A percentile compares a stretch with the other conserved stretches of the same genome.
Evolutionary conservation across 1,140 invertebrate genomes (phyloP).

Genomic region (Euura lappo): DNA sequence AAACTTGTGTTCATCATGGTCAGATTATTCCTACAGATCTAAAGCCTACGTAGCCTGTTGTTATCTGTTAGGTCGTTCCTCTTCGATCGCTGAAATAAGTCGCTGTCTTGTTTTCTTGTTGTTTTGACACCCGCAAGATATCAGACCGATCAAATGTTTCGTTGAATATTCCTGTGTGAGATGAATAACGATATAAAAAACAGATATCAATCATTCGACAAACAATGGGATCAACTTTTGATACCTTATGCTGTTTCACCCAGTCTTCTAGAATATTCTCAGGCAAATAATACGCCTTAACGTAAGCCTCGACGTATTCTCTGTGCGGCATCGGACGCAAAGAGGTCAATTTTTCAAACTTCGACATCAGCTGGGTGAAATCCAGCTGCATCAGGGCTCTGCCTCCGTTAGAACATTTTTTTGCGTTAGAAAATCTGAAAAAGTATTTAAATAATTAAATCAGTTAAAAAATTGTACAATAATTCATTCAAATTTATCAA

Average conservation of each 20-base stretch:
- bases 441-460: conserved; percentile 22
- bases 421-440: conserved; percentile 82
- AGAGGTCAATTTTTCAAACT: conserved; percentile 85
- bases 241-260: conserved; percentile 81
- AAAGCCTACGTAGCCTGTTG: conserved; percentile 6
- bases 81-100: conserved; percentile 76
- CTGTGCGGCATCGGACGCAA: conserved; percentile 86
- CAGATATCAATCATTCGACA: conserved; percentile 16
- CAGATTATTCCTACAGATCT: not conserved
- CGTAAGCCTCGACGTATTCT: conserved; percentile 91
- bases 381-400: conserved; percentile 97
- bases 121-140: conserved; percentile 86
- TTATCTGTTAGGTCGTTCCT: conserved; percentile 47
- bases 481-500: conserved; percentile 6
- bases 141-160: conserved; percentile 84
- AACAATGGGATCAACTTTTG: conserved; percentile 11
- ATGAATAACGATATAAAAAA: conserved; percentile 18
- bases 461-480: not conserved
- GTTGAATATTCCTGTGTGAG: conserved; percentile 79
- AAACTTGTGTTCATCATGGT: no score
- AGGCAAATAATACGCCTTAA: conserved; percentile 96
- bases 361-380: conserved; percentile 92
- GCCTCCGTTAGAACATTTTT: conserved; percentile 96
- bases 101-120: conserved; percentile 86
- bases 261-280: conserved; percentile 88